These are phyloP conservation scores for Scaptomyza pallida DNA, from an alignment of 1,140 invertebrate genomes.

Conservation along the genomic window DNA sequence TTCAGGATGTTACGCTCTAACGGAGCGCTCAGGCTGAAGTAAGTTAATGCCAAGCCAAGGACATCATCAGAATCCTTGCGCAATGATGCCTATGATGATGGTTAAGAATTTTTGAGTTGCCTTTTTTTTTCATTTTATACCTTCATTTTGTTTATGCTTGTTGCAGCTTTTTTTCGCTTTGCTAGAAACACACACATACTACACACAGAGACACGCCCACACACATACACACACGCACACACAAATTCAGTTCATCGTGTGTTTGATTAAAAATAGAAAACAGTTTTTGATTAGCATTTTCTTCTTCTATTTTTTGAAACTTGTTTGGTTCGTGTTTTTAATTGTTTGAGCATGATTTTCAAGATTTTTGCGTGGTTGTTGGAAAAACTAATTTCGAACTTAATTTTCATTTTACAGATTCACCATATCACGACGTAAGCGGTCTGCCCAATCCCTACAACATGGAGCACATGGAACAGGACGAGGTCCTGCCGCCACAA, in stretches of 20 bases:
- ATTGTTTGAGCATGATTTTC: conserved; percentile 76
- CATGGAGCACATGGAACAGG: conserved; percentile 90
- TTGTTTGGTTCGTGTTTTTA: conserved; percentile 71
- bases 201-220: conserved; percentile 5
- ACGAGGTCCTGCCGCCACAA: conserved; percentile 89
- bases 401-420: conserved; percentile 87
- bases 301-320: not conserved
- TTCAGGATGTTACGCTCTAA: conserved; percentile 84
- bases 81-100: conserved; percentile 34
- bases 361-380: conserved; percentile 40
- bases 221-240: conserved; percentile 14
- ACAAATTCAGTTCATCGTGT: conserved; percentile 24
- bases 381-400: conserved; percentile 70
- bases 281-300: conserved; percentile 53
- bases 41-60: conserved; percentile 65
- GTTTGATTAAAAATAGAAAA: conserved; percentile 33
- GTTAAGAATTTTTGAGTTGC: conserved; percentile 59
- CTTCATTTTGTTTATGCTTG: conserved; percentile 22
- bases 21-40: conserved; percentile 83
- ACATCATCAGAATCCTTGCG: conserved; percentile 13
- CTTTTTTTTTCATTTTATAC: not conserved
- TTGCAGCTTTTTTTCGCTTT: conserved; percentile 36
- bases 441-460: conserved; percentile 93
- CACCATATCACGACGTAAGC: conserved; percentile 95
- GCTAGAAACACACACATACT: conserved; percentile 4